Evolutionary conservation across 2,113 vertebrate species (phyloP), one percentile per base, ranked within the genome.

Genomic region (Hydrochoerus hydrochaeris): DNA sequence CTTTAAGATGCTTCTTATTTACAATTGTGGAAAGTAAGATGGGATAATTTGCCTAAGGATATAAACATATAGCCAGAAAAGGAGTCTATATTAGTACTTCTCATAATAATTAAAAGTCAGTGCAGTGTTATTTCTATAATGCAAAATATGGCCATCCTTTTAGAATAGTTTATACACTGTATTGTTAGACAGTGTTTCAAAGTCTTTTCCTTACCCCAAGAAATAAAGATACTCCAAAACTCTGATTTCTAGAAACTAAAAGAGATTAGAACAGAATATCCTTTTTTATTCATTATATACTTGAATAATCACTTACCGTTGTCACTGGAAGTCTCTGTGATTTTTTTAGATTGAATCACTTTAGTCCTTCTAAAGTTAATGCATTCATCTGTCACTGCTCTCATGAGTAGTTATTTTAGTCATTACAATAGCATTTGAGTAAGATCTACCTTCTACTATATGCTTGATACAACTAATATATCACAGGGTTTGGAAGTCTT

Each of bases 241-340:
- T 85, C 26, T 69, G 77, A 84, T 52, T 96, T n/a, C 35, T 10
- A 85, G 58, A 91, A 77, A 63, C 49, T 49, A 85, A n/a, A 90
- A 49, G 26, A 57, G 41, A 44, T 95, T 35, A 58, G 28, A 89
- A 89, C 3, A 97, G 84, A 86, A 83, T 86, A 95, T 54, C 32
- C 32, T 26, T 26, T 80, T 44, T 90, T 41, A 58, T 83, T 97
- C 60, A 94, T 92, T 92, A 87, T 35, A 38, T 75, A 80, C 89
- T 93, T 88, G 75, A 84, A 96, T 95, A 96, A 87, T 71, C 81
- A 83, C 38, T 77, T 67, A n/a, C 71, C 57, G 69, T 28, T 77
- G 80, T 93, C 95, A 93, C 49, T 28, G 10, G 35, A 77, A 95
- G 58, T 95, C 63, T 46, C 63, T 91, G 78, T 91, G 71, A 82